Conservation (phyloP, 2,888 invertebrate genomes). For the Ypsolopha sequella region DNA sequence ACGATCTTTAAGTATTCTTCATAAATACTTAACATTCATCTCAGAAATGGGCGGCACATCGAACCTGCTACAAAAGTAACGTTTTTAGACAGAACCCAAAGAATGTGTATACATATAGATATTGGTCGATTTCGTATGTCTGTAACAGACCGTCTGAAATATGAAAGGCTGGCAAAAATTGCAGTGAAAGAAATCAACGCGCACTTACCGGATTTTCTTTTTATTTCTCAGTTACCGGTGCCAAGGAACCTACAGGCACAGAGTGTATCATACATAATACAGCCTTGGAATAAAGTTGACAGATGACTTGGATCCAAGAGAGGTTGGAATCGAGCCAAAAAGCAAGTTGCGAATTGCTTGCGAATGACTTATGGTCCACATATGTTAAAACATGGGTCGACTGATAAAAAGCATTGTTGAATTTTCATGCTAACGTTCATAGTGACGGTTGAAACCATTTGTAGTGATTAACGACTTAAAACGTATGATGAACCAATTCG, state of each 20-base stretch:
- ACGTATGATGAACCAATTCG: too few relatives aligned
- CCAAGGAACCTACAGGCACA: constrained; percentile 15
- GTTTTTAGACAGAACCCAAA: too few relatives aligned
- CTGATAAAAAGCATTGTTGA: neutral
- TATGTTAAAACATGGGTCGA: constrained; percentile 17
- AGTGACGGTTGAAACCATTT: too few relatives aligned
- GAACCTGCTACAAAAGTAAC: too few relatives aligned
- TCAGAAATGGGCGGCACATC: too few relatives aligned
- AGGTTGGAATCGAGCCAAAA: constrained; percentile 42
- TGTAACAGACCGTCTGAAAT: too few relatives aligned
- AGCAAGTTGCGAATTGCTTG: constrained; percentile 35
- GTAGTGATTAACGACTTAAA: too few relatives aligned
- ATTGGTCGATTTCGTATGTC: too few relatives aligned
- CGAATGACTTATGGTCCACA: constrained; percentile 36
- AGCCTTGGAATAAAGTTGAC: constrained; percentile 44
- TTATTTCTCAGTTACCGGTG: constrained; percentile 5
- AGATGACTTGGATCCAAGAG: constrained; percentile 45
- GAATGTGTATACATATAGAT: too few relatives aligned
- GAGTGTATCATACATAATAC: constrained; percentile 22
- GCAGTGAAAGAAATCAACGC: neutral
- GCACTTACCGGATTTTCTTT: constrained; percentile 5
- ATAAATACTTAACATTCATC: too few relatives aligned
- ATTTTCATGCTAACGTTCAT: too few relatives aligned
- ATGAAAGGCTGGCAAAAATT: neutral
- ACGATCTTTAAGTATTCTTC: too few relatives aligned